phyloP scores from a whole-genome alignment of 1,140 invertebrate species.

The Eupristina koningsbergeri region DNA sequence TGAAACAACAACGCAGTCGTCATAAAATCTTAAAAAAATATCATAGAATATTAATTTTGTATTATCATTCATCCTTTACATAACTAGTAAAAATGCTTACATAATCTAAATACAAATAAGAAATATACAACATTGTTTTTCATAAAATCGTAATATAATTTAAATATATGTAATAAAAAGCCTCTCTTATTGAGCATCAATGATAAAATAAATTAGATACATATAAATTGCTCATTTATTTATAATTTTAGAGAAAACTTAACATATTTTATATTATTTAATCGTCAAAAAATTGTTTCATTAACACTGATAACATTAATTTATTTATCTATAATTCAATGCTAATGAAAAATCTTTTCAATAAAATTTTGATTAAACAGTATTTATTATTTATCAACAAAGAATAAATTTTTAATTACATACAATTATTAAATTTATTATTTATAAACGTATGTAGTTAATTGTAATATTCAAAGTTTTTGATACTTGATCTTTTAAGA shows the following conservation, averaged over 20 bases:
- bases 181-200: neutral
- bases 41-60: constrained; percentile 8
- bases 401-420: neutral
- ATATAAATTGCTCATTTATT: neutral
- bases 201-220: neutral
- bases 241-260: neutral
- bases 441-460: neutral
- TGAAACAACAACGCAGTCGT: constrained; percentile 13
- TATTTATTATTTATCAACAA: neutral
- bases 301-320: neutral
- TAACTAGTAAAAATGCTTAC: constrained; percentile 23
- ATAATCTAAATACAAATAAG: neutral
- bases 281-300: neutral
- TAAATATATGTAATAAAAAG: constrained; percentile 1
- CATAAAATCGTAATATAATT: neutral
- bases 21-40: constrained; percentile 23
- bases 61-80: constrained; percentile 1
- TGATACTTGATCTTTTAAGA: neutral
- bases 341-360: neutral
- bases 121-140: constrained; percentile 1
- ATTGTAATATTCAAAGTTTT: neutral
- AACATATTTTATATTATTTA: neutral
- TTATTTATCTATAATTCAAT: neutral
- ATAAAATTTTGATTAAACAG: constrained; percentile 6
- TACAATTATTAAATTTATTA: neutral